Evolutionary conservation across 2,113 vertebrate species (phyloP).

Genomic region (Mesitornis unicolor): DNA sequence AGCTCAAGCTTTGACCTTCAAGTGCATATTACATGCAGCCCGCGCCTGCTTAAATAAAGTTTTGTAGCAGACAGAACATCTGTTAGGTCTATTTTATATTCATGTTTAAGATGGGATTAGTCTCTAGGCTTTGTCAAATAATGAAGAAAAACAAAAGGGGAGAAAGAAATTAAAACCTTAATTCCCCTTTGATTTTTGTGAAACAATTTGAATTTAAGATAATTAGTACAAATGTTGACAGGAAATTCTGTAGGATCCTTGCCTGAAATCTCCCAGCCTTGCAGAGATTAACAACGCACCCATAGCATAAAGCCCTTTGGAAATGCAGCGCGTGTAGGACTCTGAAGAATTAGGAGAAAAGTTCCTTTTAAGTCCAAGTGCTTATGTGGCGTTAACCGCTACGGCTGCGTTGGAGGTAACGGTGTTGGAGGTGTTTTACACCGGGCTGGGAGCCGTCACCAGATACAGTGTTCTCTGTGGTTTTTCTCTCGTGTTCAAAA

Average conservation of each 20-base stretch:
- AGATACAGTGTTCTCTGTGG: background rate
- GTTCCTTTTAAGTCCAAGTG: background rate
- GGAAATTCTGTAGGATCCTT: slow-evolving; percentile 8
- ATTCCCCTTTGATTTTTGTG: slow-evolving; percentile 47
- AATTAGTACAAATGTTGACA: slow-evolving; percentile 39
- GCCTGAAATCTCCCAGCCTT: background rate
- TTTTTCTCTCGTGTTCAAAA: background rate
- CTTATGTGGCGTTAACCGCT: background rate
- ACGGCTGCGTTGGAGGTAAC: background rate
- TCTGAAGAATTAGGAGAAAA: background rate
- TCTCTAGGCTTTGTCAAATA: slow-evolving; percentile 60
- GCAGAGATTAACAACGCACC: background rate
- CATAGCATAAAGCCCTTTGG: background rate
- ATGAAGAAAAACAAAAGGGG: slow-evolving; percentile 47
- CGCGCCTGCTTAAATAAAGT: slow-evolving; percentile 48
- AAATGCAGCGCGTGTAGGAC: background rate
- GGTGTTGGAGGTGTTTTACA: background rate
- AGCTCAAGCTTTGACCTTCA: slow-evolving; percentile 24
- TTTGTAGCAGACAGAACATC: slow-evolving; percentile 54
- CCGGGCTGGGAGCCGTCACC: background rate
- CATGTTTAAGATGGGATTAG: slow-evolving; percentile 65
- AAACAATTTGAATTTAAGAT: slow-evolving; percentile 41
- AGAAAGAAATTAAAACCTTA: slow-evolving; percentile 52
- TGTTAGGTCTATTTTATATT: slow-evolving; percentile 59
- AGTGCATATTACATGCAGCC: slow-evolving; percentile 5